A percentile compares a stretch with the other conserved stretches of the same genome.
Conservation (phyloP, 2,888 invertebrate genomes). For the Xestia rhomboidea region DNA sequence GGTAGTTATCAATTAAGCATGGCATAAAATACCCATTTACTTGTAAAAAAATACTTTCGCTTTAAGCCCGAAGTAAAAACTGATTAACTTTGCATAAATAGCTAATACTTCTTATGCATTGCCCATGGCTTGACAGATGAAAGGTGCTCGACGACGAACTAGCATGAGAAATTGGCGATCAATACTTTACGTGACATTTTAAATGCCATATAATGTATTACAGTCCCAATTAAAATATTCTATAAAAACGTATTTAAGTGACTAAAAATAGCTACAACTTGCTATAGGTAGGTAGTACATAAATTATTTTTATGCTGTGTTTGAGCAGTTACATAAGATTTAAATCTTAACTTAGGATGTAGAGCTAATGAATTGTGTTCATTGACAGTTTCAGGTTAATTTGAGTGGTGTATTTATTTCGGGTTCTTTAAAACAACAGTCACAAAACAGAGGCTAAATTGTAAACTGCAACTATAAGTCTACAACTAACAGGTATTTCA, state of each 20-base stretch:
- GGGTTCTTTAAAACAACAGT: not conserved
- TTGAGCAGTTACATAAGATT: not conserved
- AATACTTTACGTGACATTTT: slow-evolving; percentile 46
- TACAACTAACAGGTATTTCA: not conserved
- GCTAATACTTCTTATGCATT: slow-evolving; percentile 42
- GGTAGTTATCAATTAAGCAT: slow-evolving; percentile 8
- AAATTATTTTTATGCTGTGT: not conserved
- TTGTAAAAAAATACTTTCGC: slow-evolving; percentile 3
- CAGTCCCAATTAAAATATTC: slow-evolving; percentile 47
- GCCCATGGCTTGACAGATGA: slow-evolving; percentile 48
- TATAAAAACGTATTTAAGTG: slow-evolving; percentile 23
- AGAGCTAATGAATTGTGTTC: not conserved
- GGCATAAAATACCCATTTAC: slow-evolving; percentile 5
- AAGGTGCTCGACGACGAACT: slow-evolving; percentile 47
- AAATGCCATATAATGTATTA: slow-evolving; percentile 36
- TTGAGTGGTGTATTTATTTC: not conserved
- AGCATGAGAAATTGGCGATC: slow-evolving; percentile 47
- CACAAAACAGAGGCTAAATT: not conserved
- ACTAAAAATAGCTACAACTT: slow-evolving; percentile 23
- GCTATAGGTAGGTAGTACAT: not conserved
- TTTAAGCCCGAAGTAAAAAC: slow-evolving; percentile 36
- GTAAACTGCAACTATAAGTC: not conserved
- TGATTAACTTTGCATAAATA: slow-evolving; percentile 49
- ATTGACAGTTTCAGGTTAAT: not conserved
- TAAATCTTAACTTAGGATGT: not conserved